phyloP scores from a whole-genome alignment of 2,888 invertebrate species.

The Yponomeuta cagnagella region DNA sequence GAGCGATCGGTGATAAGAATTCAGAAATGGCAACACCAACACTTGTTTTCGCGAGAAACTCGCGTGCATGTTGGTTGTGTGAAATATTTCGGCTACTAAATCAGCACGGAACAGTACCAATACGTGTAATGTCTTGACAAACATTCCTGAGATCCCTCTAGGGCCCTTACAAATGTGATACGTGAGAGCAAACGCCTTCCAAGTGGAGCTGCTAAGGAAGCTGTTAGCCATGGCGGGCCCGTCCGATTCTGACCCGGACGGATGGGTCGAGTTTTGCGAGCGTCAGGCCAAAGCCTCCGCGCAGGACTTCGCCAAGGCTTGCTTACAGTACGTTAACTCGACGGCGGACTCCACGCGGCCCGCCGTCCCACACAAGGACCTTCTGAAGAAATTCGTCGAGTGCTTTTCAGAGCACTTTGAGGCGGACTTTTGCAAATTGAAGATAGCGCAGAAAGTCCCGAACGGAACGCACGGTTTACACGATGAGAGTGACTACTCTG shows the following conservation, averaged over 20 bases:
- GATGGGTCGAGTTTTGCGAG: constrained; percentile 91
- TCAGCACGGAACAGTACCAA: constrained; percentile 41
- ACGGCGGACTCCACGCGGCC: constrained; percentile 79
- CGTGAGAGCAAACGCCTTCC: constrained; percentile 38
- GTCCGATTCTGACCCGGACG: constrained; percentile 78
- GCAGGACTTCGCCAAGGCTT: constrained; percentile 91
- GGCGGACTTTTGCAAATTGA: constrained; percentile 79
- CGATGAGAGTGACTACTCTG: constrained; percentile 81
- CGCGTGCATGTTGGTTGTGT: constrained; percentile 42
- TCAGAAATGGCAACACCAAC: constrained; percentile 38
- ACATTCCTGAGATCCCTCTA: constrained; percentile 28
- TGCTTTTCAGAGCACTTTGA: constrained; percentile 91
- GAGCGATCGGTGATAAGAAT: no score
- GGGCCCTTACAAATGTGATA: constrained; percentile 31
- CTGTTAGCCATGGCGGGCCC: constrained; percentile 72
- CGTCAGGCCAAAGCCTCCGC: constrained; percentile 90
- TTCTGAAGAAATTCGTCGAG: constrained; percentile 88
- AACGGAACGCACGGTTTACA: constrained; percentile 57
- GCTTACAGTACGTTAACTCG: constrained; percentile 84
- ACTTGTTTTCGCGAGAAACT: constrained; percentile 66
- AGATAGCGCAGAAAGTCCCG: constrained; percentile 60
- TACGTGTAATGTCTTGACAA: constrained; percentile 27
- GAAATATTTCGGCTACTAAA: constrained; percentile 59
- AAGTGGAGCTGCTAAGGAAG: constrained; percentile 72
- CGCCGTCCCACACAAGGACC: constrained; percentile 84